phyloP scores from a whole-genome alignment of 2,888 invertebrate genomes.

The Chouioia cunea region DNA sequence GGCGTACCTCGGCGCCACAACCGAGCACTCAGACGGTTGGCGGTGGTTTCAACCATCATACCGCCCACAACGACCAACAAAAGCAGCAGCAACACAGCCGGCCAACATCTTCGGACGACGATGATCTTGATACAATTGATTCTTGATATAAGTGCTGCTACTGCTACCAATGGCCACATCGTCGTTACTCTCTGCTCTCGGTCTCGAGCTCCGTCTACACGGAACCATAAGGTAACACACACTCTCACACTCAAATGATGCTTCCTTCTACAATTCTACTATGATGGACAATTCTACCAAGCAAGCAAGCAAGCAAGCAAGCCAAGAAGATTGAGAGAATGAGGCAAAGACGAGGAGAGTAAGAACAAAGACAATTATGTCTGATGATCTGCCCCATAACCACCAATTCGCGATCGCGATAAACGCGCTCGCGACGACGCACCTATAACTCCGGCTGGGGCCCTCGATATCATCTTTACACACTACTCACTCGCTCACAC shows the following conservation, averaged over 20 bases:
- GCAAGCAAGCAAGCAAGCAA: constrained; percentile 40
- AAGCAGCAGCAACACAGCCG: constrained; percentile 14
- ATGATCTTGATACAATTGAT: too few relatives aligned
- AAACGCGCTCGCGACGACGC: background rate
- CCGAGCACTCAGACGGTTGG: constrained; percentile 31
- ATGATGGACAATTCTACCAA: constrained; percentile 1
- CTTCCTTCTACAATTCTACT: constrained; percentile 46
- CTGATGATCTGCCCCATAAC: background rate
- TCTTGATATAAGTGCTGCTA: too few relatives aligned
- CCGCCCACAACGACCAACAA: constrained; percentile 28
- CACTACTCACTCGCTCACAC: too few relatives aligned
- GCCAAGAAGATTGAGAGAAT: constrained; percentile 38
- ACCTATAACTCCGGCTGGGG: too few relatives aligned
- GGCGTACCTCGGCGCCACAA: constrained; percentile 64
- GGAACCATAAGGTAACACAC: constrained; percentile 42
- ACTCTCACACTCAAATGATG: constrained; percentile 46
- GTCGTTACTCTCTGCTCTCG: constrained; percentile 19
- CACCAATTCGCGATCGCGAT: constrained; percentile 44
- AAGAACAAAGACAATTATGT: background rate
- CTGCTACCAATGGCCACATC: constrained; percentile 3
- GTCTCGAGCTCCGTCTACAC: constrained; percentile 1
- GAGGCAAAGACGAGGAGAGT: constrained; percentile 20
- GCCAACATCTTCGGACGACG: too few relatives aligned
- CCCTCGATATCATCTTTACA: too few relatives aligned
- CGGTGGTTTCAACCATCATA: constrained; percentile 24